These are phyloP conservation scores for Apogon talboti DNA, from an alignment of 2,797 vertebrate genomes.

Conservation along the genomic window DNA sequence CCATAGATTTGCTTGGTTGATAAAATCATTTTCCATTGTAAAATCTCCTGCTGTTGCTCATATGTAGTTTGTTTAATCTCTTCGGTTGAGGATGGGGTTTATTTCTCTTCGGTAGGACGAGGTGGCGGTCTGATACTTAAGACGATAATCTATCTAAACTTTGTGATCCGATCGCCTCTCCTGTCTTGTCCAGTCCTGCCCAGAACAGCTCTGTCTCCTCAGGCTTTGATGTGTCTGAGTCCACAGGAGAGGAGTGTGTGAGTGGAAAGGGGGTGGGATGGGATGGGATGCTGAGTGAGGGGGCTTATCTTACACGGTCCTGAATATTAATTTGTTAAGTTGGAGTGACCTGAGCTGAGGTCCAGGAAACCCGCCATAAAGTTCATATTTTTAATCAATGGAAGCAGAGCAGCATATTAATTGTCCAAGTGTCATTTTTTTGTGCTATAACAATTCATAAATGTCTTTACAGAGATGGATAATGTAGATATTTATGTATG, in stretches of 20 bases:
- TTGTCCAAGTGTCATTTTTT: too few species aligned
- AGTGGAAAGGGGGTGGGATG: constrained; percentile 61
- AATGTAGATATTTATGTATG: neutral
- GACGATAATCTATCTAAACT: constrained; percentile 34
- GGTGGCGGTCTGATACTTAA: neutral
- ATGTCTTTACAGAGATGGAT: too few species aligned
- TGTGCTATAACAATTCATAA: constrained; percentile 2
- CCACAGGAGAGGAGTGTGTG: constrained; percentile 44
- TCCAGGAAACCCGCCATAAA: neutral
- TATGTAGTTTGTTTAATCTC: constrained; percentile 9
- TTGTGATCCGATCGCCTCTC: constrained; percentile 34
- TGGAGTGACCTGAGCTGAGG: constrained; percentile 24
- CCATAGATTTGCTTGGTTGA: constrained; percentile 38
- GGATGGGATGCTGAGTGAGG: constrained; percentile 53
- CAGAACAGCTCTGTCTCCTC: constrained; percentile 52
- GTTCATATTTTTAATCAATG: neutral
- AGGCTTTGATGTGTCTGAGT: constrained; percentile 63
- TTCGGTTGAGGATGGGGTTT: neutral
- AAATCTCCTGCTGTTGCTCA: constrained; percentile 16
- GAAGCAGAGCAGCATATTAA: neutral
- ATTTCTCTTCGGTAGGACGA: constrained; percentile 7
- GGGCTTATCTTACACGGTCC: constrained; percentile 35
- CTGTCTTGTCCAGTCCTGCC: constrained; percentile 38
- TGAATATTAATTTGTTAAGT: constrained; percentile 38
- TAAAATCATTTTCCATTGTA: constrained; percentile 62